Base-by-base conservation (phyloP, 2,797 vertebrate species). In the Bradypodion ventrale region DNA sequence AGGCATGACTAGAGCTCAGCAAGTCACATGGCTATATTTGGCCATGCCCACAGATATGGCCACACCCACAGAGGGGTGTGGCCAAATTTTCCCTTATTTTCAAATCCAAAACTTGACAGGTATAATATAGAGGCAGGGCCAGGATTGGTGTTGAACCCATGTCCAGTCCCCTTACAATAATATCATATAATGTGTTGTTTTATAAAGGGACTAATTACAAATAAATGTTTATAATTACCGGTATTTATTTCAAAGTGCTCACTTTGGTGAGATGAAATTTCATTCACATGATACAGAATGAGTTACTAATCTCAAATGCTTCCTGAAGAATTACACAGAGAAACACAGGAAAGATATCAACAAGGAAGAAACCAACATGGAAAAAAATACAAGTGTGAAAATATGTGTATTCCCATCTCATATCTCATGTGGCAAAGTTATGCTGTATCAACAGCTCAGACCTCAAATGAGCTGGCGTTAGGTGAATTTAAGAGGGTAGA, bases 321-420 rank as follows among this genome's bases (percentile, higher is more conserved):
- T 35, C 25, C 21, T 65, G 56, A 44, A 49, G 46, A 85, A 72
- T 3, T n/a, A 35, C 5, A 40, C 21, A 40, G n/a, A 21, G 12
- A n/a, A 29, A 69, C 49, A 72, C 16, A 35, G 32, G 66, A 19
- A 69, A 35, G 7, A n/a, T n/a, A n/a, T n/a, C n/a, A n/a, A n/a
- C n/a, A n/a, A n/a, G n/a, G n/a, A n/a, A n/a, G n/a, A 23, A 10
- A 59, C 23, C 2, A 25, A 25, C 15, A 29, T 19, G 4, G n/a
- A 56, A 9, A 21, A 21, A 56, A 52, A 8, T n/a, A 29, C 8
- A 75, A 66, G 16, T 70, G 13, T 46, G 32, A 52, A 46, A 40
- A 46, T 2, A 49, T 49, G 35, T 68, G 40, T 23, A 16, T 81
- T 81, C 78, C 72, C 85, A 82, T n/a, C n/a, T n/a, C 60, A 65